Conservation (phyloP, 2,797 vertebrate species). For the Staurois parvus region DNA sequence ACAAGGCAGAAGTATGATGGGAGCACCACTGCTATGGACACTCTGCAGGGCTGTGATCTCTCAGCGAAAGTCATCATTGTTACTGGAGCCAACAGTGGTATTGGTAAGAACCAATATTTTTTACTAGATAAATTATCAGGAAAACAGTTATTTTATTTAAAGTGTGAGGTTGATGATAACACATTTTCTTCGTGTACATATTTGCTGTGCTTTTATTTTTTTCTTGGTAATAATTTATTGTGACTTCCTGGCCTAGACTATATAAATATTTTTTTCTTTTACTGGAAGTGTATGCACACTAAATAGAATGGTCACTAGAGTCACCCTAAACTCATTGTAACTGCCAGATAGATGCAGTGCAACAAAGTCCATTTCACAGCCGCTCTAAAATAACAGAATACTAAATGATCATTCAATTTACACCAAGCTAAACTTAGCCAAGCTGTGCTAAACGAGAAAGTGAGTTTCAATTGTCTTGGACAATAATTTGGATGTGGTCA, state of each 20-base stretch:
- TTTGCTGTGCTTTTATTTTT: neutral
- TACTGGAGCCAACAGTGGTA: slow-evolving; percentile 92
- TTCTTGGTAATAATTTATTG: neutral
- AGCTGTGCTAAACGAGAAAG: too few relatives aligned
- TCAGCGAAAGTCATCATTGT: slow-evolving; percentile 88
- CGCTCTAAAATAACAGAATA: too few relatives aligned
- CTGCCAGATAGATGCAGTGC: too few relatives aligned
- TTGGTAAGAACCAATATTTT: slow-evolving; percentile 81
- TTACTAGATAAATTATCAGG: neutral
- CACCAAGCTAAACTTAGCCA: too few relatives aligned
- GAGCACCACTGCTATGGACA: slow-evolving; percentile 91
- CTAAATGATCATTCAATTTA: too few relatives aligned
- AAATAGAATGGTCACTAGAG: too few relatives aligned
- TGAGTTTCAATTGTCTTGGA: too few relatives aligned
- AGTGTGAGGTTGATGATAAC: neutral
- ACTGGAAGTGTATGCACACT: too few relatives aligned
- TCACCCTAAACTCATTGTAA: too few relatives aligned
- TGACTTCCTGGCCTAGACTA: neutral
- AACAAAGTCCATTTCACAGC: too few relatives aligned
- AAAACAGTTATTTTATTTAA: neutral
- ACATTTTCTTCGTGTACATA: neutral
- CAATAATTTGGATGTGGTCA: too few relatives aligned
- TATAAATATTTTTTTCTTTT: too few relatives aligned
- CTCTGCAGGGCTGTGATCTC: slow-evolving; percentile 90
- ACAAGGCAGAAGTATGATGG: slow-evolving; percentile 88